Evolutionary conservation across 2,888 invertebrate species (phyloP), one percentile per base, ranked within the genome.

Genomic region (Scaptomyza caliginosa): DNA sequence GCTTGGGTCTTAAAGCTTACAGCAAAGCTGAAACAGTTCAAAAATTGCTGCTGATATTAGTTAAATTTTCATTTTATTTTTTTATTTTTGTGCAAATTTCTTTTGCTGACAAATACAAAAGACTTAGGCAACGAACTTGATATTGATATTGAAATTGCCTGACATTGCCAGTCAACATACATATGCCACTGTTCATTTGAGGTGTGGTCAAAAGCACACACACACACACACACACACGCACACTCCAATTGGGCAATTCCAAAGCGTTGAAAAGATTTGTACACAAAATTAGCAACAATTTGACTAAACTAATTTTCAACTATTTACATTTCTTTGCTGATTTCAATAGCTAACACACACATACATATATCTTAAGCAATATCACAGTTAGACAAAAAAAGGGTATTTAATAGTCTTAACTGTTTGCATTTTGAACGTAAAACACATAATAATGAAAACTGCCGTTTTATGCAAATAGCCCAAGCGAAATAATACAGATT

Each of bases 121-220:
- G 87, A 82, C 85, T 82, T 86, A 81, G 70, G 87, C 82, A 82
- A 82, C 87, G 85, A 82, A 82, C 82, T 82, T 86, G 75, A 78
- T 81, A 77, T 79, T 82, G 77, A 75, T 72, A 76, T 78, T 71
- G 59, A 66, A 66, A 60, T 67, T 63, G 52, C 59, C 58, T 59
- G 49, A 63, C 64, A 72, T 72, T 72, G 64, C 64, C 58, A 73
- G 64, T 58, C 58, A 73, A 64, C 51, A 50, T 26, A 26, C 16
- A 32, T 6, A 4, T 56, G 45, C 36, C 13, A 19, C 42, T 32
- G 2, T 32, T 2, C 26, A 13, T 2, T 16, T 63, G 73, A 57
- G 71, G 74, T 67, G 73, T 73, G 71, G 74, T 36, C 49, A 32
- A 5, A 32, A 16, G 40, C 49, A 45, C 24, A 30, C 43, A 67